phyloP scores from a whole-genome alignment of 2,888 invertebrate genomes.

The Mythimna lalbum region DNA sequence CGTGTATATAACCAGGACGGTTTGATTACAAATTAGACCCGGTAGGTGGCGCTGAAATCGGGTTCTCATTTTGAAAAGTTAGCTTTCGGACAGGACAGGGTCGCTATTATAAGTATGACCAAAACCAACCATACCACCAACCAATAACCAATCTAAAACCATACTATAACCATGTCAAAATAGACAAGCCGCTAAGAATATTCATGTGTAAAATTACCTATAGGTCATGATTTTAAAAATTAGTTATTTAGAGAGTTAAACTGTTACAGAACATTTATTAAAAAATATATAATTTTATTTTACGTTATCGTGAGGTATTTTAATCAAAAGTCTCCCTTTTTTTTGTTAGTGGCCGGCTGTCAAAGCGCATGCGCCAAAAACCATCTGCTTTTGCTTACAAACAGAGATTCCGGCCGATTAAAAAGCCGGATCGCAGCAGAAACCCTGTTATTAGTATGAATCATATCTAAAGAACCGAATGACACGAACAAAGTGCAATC shows the following conservation, averaged over 20 bases:
- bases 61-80: no score
- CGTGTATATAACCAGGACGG: no score
- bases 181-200: background rate
- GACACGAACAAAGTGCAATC: background rate
- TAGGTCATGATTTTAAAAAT: background rate
- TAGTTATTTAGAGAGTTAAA: background rate
- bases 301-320: background rate
- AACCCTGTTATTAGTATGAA: conserved; percentile 21
- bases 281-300: background rate
- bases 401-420: conserved; percentile 58
- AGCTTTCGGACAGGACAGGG: no score
- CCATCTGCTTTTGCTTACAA: conserved; percentile 64
- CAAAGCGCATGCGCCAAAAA: conserved; percentile 68
- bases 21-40: no score
- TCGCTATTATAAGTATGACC: no score
- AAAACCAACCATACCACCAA: no score
- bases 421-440: conserved; percentile 43
- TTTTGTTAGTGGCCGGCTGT: conserved; percentile 22
- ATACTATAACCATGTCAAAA: no score
- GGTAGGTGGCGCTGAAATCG: no score
- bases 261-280: background rate
- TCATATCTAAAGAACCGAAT: conserved; percentile 5
- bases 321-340: no score
- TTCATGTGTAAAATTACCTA: background rate
- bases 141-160: no score